Evolutionary conservation across 1,140 invertebrate genomes (phyloP).

Genomic region (Heliconius himera): DNA sequence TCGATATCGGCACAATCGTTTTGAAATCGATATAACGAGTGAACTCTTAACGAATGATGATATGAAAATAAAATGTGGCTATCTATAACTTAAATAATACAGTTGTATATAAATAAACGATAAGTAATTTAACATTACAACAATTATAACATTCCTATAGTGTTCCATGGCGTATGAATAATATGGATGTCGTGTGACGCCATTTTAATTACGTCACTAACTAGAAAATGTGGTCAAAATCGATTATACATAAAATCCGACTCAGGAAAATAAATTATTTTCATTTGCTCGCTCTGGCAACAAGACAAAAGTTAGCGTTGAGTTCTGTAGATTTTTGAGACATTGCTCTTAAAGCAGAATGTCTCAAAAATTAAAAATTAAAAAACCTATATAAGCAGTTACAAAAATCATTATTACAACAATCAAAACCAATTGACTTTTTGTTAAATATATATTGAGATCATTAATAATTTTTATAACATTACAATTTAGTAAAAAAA

Average conservation of each 20-base stretch:
- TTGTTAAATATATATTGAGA: neutral
- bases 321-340: too few species aligned
- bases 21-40: neutral
- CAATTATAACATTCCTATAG: conserved; percentile 53
- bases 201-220: conserved; percentile 22
- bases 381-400: neutral
- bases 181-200: conserved; percentile 5
- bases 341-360: too few species aligned
- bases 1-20: neutral
- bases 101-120: neutral
- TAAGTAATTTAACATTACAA: conserved; percentile 24
- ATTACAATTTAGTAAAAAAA: neutral
- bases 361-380: too few species aligned
- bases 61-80: neutral
- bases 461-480: neutral
- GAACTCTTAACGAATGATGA: neutral
- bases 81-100: neutral
- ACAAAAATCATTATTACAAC: too few species aligned
- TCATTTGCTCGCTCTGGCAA: too few species aligned
- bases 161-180: conserved; percentile 4
- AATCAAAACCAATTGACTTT: too few species aligned
- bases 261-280: too few species aligned
- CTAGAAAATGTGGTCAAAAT: neutral
- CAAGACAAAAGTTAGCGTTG: too few species aligned
- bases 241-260: neutral